Evolutionary conservation across 1,140 invertebrate genomes (phyloP), one percentile per base, ranked within the genome.

Genomic region (Drosophila jambulina): DNA sequence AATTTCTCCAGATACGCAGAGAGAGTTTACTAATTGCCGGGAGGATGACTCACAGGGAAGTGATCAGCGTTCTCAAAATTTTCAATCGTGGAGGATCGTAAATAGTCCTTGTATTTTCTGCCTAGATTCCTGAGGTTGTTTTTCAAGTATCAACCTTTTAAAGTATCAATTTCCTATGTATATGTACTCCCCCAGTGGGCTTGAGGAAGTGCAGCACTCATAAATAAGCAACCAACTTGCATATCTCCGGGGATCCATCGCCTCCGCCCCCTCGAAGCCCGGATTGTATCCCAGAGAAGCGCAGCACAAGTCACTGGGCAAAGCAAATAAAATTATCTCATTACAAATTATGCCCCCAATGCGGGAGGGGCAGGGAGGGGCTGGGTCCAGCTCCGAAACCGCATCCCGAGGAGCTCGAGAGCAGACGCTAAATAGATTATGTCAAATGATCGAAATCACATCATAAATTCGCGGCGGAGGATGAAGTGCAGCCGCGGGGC

Each of bases 261-360:
- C 32, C 32, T 57, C 17, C 34, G 51, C 27, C 36, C 46, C n/a
- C 46, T 27, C 6, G 4, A 32, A 29, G 23, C 9, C 32, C 34
- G 19, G 19, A 57, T 29, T 51, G 19, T 51, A 45, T 60, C n/a
- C 36, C 48, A 19, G n/a, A 17, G 13, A 45, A 27, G 13, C 7
- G 40, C 32, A 49, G 40, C 51, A 58, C 74, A 64, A 58, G 60
- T 78, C 85, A 82, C 49, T 90, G 85, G 54, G 75, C 78, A 90
- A 90, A 91, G 85, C 86, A 90, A 90, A 90, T 90, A 90, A 90
- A 90, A 90, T 90, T 90, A 90, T 90, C 85, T 90, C 78, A 90
- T 90, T 90, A 90, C 85, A 90, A 90, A 91, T 91, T 85, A 90
- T 90, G 85, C 78, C 75, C 81, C 59, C 81, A 90, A 79, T 69